Percentiles rank a stretch among this genome's conserved stretches.
Evolutionary conservation across 1,140 invertebrate species (phyloP).

Genomic region (Dendroctonus valens): DNA sequence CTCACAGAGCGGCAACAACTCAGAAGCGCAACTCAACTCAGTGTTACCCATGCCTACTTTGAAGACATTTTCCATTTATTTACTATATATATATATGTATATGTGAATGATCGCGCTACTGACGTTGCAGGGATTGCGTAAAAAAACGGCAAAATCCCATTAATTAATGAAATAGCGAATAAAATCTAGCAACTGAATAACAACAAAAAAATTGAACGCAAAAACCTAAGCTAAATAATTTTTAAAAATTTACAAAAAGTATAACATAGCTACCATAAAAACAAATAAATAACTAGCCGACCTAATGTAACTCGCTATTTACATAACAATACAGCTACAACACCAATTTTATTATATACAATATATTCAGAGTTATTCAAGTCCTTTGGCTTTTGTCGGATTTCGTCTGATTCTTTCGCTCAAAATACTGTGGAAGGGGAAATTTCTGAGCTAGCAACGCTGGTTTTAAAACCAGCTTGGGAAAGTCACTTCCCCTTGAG

Average conservation of each 20-base stretch:
- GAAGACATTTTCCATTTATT: no score
- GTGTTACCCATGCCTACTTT: no score
- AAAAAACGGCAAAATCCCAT: background rate
- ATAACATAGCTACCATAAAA: conserved; percentile 37
- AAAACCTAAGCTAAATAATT: conserved; percentile 38
- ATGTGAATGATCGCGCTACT: no score
- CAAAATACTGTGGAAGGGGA: background rate
- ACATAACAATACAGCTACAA: conserved; percentile 52
- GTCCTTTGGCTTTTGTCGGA: conserved; percentile 41
- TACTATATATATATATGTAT: no score
- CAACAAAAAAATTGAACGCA: conserved; percentile 28
- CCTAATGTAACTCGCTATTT: conserved; percentile 42
- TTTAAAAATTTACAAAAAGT: conserved; percentile 46
- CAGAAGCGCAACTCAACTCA: no score
- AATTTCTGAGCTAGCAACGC: conserved; percentile 21
- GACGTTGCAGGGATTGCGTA: no score
- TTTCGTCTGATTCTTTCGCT: conserved; percentile 2
- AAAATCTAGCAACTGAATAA: conserved; percentile 22
- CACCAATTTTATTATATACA: conserved; percentile 41
- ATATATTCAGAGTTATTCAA: conserved; percentile 41
- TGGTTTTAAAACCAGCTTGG: conserved; percentile 45
- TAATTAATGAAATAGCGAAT: background rate
- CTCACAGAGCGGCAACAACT: no score
- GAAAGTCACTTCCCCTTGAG: conserved; percentile 46
- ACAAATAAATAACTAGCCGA: conserved; percentile 48